Conservation (phyloP, 2,888 invertebrate species). For the Drosophila acutilabella region DNA sequence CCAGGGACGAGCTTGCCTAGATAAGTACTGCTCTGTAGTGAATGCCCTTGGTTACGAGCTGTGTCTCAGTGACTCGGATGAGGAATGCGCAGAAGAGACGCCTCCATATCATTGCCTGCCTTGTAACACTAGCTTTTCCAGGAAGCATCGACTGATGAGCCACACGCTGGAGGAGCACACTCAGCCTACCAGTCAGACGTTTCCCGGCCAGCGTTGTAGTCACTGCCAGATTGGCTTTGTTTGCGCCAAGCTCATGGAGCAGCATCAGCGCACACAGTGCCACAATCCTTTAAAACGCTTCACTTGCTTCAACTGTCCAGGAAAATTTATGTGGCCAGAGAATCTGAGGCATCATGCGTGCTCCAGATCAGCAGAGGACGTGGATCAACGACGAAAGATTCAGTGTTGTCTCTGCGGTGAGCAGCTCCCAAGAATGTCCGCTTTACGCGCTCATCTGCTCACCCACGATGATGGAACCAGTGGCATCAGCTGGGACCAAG, state of each 20-base stretch:
- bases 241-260: constrained; percentile 85
- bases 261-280: constrained; percentile 86
- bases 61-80: constrained; percentile 83
- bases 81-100: constrained; percentile 57
- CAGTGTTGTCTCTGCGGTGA: constrained; percentile 73
- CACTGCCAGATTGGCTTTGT: constrained; percentile 86
- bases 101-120: constrained; percentile 71
- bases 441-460: constrained; percentile 70
- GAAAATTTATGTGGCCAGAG: constrained; percentile 82
- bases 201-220: constrained; percentile 85
- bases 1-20: constrained; percentile 47
- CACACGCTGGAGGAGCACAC: constrained; percentile 80
- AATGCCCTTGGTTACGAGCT: constrained; percentile 83
- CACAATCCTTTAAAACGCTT: constrained; percentile 74
- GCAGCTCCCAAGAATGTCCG: constrained; percentile 52
- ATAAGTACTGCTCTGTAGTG: constrained; percentile 77
- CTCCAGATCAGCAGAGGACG: constrained; percentile 28
- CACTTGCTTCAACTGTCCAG: constrained; percentile 80
- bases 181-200: constrained; percentile 85
- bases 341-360: constrained; percentile 81
- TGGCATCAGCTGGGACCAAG: constrained; percentile 61
- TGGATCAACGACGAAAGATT: constrained; percentile 6
- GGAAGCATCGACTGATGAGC: constrained; percentile 75
- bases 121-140: constrained; percentile 70
- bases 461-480: constrained; percentile 68